Conservation (phyloP, 2,797 vertebrate genomes). For the Coreius guichenoti region DNA sequence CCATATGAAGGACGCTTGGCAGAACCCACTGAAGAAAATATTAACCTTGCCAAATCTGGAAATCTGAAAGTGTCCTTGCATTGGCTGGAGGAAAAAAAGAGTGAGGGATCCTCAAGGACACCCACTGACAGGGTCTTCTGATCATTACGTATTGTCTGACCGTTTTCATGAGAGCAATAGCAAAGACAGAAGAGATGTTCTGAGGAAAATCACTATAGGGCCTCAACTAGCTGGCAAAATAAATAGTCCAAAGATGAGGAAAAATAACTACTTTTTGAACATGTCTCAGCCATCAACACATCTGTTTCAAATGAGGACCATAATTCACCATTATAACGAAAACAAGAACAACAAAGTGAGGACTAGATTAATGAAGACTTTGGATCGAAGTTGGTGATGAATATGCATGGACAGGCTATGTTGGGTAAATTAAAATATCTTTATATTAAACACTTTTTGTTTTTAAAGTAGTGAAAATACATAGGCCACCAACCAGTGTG, state of each 20-base stretch:
- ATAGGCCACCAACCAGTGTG: no score
- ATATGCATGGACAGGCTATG: no score
- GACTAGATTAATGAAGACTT: no score
- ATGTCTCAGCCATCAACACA: slow-evolving; percentile 14
- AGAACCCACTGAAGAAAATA: neutral
- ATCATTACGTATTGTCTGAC: slow-evolving; percentile 35
- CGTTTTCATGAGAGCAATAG: slow-evolving; percentile 20
- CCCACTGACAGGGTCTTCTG: slow-evolving; percentile 35
- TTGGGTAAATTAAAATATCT: no score
- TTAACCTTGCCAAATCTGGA: neutral
- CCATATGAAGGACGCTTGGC: neutral
- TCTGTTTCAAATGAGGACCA: slow-evolving; percentile 7
- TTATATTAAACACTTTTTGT: no score
- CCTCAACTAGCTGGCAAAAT: slow-evolving; percentile 28
- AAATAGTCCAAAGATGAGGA: slow-evolving; percentile 23
- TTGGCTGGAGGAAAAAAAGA: neutral
- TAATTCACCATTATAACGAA: slow-evolving; percentile 17
- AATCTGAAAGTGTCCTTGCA: slow-evolving; percentile 1
- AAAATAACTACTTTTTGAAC: slow-evolving; percentile 32
- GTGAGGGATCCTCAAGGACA: slow-evolving; percentile 10
- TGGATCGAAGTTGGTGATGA: no score
- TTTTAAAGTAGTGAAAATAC: no score
- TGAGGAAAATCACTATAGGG: slow-evolving; percentile 23
- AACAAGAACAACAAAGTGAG: neutral
- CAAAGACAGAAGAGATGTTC: slow-evolving; percentile 23